These are phyloP conservation scores for Limenitis arthemis DNA, from an alignment of 2,888 invertebrate species.

Conservation along the genomic window DNA sequence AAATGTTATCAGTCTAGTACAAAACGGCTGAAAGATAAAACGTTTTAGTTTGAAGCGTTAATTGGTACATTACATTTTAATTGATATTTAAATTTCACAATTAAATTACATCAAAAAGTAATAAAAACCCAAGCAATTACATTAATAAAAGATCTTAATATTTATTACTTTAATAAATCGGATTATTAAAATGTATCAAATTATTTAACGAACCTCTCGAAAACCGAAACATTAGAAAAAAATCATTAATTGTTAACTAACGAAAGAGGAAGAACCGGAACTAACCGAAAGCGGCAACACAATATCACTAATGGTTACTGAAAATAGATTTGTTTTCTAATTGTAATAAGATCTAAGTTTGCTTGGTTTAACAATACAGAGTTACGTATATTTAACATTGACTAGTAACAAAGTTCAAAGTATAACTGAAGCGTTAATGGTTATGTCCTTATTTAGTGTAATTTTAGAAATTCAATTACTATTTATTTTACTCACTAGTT, in stretches of 20 bases:
- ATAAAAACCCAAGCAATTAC: neutral
- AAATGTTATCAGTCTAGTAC: too few species aligned
- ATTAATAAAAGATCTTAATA: too few species aligned
- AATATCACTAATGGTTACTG: neutral
- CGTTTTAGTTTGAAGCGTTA: too few species aligned
- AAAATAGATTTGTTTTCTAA: neutral
- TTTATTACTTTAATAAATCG: neutral
- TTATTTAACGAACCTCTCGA: slow-evolving; percentile 24
- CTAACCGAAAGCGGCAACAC: slow-evolving; percentile 4
- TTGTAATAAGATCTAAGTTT: neutral
- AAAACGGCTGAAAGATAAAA: too few species aligned
- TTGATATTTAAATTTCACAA: neutral
- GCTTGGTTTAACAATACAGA: neutral
- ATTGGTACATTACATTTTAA: too few species aligned
- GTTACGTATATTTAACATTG: slow-evolving; percentile 9
- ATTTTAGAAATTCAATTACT: too few species aligned
- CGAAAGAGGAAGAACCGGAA: slow-evolving; percentile 25
- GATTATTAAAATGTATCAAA: slow-evolving; percentile 2
- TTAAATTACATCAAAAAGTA: slow-evolving; percentile 7
- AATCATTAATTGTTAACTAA: slow-evolving; percentile 57
- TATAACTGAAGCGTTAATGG: slow-evolving; percentile 50
- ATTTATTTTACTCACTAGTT: too few species aligned
- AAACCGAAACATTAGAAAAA: slow-evolving; percentile 36
- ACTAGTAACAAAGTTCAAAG: slow-evolving; percentile 42
- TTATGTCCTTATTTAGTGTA: slow-evolving; percentile 24